Evolutionary conservation across 2,113 vertebrate genomes (phyloP).

Genomic region (Nerophis ophidion): DNA sequence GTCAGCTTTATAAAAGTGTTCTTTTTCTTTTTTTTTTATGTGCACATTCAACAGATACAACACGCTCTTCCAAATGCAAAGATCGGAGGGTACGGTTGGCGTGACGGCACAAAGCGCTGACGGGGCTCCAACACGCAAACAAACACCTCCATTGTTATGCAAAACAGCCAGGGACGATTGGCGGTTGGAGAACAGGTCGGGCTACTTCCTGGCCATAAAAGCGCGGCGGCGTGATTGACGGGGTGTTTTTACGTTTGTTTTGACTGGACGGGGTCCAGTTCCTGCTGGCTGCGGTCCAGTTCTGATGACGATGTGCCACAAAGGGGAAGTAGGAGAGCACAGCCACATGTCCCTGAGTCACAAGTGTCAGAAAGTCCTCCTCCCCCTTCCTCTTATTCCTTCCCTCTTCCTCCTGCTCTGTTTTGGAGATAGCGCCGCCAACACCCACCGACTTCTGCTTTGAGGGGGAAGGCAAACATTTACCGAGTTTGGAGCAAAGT

Average conservation of each 20-base stretch:
- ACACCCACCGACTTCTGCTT: constrained; percentile 53
- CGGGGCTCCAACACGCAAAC: too few species aligned
- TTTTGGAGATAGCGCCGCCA: constrained; percentile 44
- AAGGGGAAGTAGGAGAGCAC: background rate
- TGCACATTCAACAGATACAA: too few species aligned
- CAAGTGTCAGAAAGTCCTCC: constrained; percentile 42
- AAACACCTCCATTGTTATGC: too few species aligned
- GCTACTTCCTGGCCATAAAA: constrained; percentile 62
- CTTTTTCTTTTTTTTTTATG: too few species aligned
- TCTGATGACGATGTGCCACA: too few species aligned
- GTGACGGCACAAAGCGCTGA: too few species aligned
- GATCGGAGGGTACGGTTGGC: too few species aligned
- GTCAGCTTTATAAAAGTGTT: too few species aligned
- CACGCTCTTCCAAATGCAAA: too few species aligned
- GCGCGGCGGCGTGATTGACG: constrained; percentile 52
- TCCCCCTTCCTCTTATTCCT: constrained; percentile 12
- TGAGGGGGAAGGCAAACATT: constrained; percentile 58
- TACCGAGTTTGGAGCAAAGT: constrained; percentile 52
- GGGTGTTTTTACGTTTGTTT: constrained; percentile 64
- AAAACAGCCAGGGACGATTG: too few species aligned
- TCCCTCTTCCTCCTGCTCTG: constrained; percentile 30
- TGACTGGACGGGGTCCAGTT: constrained; percentile 61
- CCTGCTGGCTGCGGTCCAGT: constrained; percentile 40
- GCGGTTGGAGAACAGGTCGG: constrained; percentile 47
- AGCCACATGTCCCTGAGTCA: constrained; percentile 42